phyloP scores from a whole-genome alignment of 2,888 invertebrate species.

The Meandrusa payeni region DNA sequence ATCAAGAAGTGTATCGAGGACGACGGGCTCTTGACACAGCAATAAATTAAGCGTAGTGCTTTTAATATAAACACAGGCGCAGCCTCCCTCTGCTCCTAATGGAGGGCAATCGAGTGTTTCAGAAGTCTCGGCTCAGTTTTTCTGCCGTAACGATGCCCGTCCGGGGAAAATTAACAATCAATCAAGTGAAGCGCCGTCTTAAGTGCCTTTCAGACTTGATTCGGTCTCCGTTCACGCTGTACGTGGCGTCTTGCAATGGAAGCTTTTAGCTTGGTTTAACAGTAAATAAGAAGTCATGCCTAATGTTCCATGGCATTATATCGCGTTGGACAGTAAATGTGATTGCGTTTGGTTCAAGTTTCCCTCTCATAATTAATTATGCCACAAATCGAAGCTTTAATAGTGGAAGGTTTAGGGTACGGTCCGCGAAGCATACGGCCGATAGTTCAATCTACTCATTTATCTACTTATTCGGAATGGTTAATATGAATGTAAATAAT shows the following conservation, averaged over 20 bases:
- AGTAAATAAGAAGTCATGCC: too few species aligned
- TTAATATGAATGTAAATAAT: too few species aligned
- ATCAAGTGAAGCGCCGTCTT: constrained; percentile 34
- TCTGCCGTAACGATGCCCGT: constrained; percentile 24
- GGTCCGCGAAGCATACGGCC: too few species aligned
- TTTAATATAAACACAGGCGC: constrained; percentile 33
- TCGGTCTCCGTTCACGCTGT: constrained; percentile 15
- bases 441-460: too few species aligned
- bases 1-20: constrained; percentile 32
- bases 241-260: neutral
- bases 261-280: too few species aligned
- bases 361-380: too few species aligned
- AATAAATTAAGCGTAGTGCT: constrained; percentile 33
- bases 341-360: too few species aligned
- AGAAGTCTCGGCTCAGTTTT: constrained; percentile 24
- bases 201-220: constrained; percentile 27
- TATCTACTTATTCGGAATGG: too few species aligned
- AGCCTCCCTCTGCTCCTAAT: constrained; percentile 28
- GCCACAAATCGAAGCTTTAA: too few species aligned
- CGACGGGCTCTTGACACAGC: constrained; percentile 29
- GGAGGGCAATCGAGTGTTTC: constrained; percentile 27
- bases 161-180: constrained; percentile 40
- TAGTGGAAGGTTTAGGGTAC: too few species aligned
- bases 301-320: too few species aligned
- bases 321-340: too few species aligned